Conservation (phyloP, 1,140 invertebrate species). For the Brachystomella parvula region DNA sequence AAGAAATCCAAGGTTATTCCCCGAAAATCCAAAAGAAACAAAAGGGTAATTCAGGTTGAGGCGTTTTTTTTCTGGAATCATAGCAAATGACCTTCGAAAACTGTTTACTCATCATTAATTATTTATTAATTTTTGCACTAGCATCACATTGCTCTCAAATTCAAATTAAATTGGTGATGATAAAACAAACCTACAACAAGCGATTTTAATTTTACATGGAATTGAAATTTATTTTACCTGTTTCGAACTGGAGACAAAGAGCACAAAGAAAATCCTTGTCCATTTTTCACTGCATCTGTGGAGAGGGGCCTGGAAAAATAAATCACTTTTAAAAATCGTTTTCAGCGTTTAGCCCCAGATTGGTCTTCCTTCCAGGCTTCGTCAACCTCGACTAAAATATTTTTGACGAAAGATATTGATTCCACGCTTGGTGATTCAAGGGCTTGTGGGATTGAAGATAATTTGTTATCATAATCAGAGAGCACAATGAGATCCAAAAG, state of each 20-base stretch:
- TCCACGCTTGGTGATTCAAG: too few relatives aligned
- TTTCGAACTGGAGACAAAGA: constrained; percentile 32
- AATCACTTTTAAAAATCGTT: too few relatives aligned
- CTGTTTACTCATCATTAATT: neutral
- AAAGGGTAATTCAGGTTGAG: neutral
- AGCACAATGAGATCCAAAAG: too few relatives aligned
- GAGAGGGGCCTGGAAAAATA: too few relatives aligned
- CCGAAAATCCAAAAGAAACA: neutral
- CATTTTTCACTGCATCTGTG: too few relatives aligned
- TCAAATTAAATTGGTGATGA: neutral
- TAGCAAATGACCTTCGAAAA: neutral
- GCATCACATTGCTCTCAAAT: neutral
- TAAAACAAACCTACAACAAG: neutral
- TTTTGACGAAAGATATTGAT: too few relatives aligned
- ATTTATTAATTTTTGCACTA: neutral
- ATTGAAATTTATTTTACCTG: constrained; percentile 26
- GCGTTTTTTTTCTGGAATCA: neutral
- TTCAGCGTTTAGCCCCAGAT: too few relatives aligned
- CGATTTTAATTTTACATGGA: neutral
- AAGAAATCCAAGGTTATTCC: constrained; percentile 1
- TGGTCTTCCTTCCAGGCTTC: too few relatives aligned
- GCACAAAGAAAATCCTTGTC: constrained; percentile 26
- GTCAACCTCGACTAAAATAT: too few relatives aligned
- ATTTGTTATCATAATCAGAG: too few relatives aligned
- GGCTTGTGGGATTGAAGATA: too few relatives aligned